Evolutionary conservation across 2,113 vertebrate species (phyloP).

Genomic region (Coptodon rendalli): DNA sequence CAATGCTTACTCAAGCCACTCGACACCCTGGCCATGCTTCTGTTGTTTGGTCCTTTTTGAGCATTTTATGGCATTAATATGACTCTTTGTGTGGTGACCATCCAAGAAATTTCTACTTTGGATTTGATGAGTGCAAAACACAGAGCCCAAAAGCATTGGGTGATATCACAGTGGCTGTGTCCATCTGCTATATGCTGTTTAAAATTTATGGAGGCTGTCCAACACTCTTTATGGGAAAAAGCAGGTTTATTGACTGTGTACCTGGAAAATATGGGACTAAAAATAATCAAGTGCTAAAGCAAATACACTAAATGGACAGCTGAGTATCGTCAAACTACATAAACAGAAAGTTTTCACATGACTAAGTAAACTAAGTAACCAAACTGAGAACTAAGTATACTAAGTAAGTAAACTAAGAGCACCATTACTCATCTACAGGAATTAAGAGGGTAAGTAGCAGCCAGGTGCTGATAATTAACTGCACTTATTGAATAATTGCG

Average conservation of each 20-base stretch:
- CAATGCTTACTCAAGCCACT: neutral
- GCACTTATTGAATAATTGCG: neutral
- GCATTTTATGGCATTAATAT: neutral
- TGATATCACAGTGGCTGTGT: neutral
- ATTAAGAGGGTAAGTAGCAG: neutral
- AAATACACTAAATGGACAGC: neutral
- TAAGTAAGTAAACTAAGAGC: neutral
- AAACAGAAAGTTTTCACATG: neutral
- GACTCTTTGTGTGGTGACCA: neutral
- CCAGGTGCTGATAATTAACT: neutral
- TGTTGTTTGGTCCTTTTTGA: neutral
- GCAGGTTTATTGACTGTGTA: neutral
- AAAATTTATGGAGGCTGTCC: neutral
- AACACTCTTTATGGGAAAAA: neutral
- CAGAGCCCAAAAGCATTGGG: neutral
- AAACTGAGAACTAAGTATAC: neutral
- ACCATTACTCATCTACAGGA: neutral
- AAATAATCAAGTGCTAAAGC: neutral
- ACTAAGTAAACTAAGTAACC: neutral
- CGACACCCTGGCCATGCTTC: neutral
- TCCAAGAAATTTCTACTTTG: neutral
- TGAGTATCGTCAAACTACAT: neutral
- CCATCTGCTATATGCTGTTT: neutral
- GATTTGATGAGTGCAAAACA: neutral
- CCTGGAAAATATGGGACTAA: neutral